Percentiles rank a stretch among this genome's conserved stretches.
Conservation (phyloP, 2,888 invertebrate genomes). For the Nemapogon koenigi region DNA sequence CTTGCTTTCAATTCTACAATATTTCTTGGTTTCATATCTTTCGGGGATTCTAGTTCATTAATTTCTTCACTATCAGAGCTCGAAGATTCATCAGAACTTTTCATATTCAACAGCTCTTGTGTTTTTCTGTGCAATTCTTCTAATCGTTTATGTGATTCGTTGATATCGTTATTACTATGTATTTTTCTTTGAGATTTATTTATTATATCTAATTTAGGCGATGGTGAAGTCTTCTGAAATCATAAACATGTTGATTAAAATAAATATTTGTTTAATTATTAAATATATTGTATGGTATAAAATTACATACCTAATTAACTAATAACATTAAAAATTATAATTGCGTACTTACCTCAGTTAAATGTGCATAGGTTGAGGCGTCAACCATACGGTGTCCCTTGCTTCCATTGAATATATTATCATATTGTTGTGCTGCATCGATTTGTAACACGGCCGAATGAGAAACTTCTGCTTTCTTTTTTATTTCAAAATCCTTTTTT, state of each 20-base stretch:
- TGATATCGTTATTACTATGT: slow-evolving; percentile 31
- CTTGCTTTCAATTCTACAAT: not conserved
- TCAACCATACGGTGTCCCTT: not conserved
- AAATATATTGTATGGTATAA: no score
- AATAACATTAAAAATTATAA: no score
- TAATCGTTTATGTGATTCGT: slow-evolving; percentile 35
- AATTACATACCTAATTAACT: not conserved
- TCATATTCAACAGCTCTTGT: slow-evolving; percentile 41
- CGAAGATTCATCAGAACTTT: slow-evolving; percentile 41
- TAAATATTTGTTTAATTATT: no score
- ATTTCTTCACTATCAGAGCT: no score
- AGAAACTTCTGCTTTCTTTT: not conserved
- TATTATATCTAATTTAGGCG: no score
- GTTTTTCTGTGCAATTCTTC: slow-evolving; percentile 48
- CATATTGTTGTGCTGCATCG: slow-evolving; percentile 4
- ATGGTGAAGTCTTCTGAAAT: no score
- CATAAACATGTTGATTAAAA: no score
- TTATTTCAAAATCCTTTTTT: slow-evolving; percentile 5
- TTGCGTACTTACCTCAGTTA: not conserved
- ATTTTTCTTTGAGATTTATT: slow-evolving; percentile 27
- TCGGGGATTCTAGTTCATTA: slow-evolving; percentile 7
- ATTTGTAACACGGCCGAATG: not conserved
- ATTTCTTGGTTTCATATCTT: not conserved
- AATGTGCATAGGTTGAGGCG: not conserved
- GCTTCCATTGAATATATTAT: not conserved